Percentiles rank a stretch among this genome's conserved stretches.
Evolutionary conservation across 2,888 invertebrate genomes (phyloP).

Genomic region (Frankliniella intonsa): DNA sequence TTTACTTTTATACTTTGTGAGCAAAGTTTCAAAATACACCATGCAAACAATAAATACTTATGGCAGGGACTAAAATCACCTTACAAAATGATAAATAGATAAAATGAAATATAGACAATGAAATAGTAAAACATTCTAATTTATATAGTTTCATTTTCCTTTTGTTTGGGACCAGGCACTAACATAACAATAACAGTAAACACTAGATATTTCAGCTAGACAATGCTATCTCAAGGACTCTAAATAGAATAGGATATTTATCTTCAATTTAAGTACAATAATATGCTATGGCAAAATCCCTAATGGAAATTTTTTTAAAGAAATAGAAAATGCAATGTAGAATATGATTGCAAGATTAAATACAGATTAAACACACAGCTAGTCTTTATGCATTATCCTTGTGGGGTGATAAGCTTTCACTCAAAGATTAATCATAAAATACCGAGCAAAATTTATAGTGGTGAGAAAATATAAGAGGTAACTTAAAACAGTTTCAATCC

Average conservation of each 20-base stretch:
- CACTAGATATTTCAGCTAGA: background rate
- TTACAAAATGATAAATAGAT: background rate
- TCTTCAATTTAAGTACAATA: background rate
- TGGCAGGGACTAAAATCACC: background rate
- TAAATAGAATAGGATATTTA: background rate
- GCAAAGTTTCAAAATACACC: background rate
- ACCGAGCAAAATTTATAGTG: background rate
- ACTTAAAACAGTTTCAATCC: background rate
- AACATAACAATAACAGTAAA: slow-evolving; percentile 11
- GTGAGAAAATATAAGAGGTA: background rate
- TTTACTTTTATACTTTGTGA: background rate
- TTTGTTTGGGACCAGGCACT: background rate
- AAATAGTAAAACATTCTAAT: background rate
- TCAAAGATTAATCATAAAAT: background rate
- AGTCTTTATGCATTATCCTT: background rate
- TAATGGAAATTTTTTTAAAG: background rate
- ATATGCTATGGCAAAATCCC: background rate
- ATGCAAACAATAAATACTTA: slow-evolving; percentile 12
- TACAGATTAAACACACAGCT: background rate
- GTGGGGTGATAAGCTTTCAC: background rate
- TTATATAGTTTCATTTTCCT: background rate
- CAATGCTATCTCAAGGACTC: background rate
- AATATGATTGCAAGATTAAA: background rate
- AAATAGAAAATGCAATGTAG: background rate
- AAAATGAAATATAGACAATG: background rate